phyloP scores from a whole-genome alignment of 2,888 invertebrate species.

The Tineola bisselliella region DNA sequence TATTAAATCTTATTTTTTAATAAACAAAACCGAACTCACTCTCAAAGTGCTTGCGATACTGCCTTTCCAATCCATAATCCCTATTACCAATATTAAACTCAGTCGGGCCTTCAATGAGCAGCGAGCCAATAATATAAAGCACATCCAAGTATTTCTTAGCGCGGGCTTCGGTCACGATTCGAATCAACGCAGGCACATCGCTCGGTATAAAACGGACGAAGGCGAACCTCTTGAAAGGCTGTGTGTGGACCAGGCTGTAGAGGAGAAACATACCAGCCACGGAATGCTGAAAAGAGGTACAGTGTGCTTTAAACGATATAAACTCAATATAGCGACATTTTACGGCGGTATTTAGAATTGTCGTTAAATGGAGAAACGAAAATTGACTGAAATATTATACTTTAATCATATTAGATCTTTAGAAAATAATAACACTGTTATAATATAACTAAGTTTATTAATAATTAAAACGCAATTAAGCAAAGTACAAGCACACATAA shows the following conservation, averaged over 20 bases:
- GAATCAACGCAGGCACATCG: constrained; percentile 32
- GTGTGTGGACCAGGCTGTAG: constrained; percentile 38
- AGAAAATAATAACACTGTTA: no score
- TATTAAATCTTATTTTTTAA: no score
- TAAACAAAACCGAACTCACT: constrained; percentile 27
- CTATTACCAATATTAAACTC: constrained; percentile 35
- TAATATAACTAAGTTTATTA: no score
- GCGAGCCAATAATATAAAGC: constrained; percentile 36
- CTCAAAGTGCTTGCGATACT: constrained; percentile 41
- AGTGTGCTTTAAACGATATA: no score
- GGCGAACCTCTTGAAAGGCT: constrained; percentile 41
- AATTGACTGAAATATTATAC: no score
- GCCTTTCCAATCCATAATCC: constrained; percentile 40
- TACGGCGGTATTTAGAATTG: no score
- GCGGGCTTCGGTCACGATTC: constrained; percentile 33
- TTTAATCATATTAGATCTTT: no score
- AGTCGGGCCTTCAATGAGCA: constrained; percentile 33
- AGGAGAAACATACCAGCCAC: constrained; percentile 47
- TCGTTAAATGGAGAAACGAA: no score
- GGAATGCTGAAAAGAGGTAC: constrained; percentile 38
- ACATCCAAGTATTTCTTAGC: constrained; percentile 35
- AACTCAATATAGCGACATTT: no score
- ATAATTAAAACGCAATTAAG: no score
- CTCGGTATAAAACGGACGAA: constrained; percentile 33
- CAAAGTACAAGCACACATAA: no score